Base-by-base conservation (phyloP, 2,113 vertebrate species). In the Upupa epops region DNA sequence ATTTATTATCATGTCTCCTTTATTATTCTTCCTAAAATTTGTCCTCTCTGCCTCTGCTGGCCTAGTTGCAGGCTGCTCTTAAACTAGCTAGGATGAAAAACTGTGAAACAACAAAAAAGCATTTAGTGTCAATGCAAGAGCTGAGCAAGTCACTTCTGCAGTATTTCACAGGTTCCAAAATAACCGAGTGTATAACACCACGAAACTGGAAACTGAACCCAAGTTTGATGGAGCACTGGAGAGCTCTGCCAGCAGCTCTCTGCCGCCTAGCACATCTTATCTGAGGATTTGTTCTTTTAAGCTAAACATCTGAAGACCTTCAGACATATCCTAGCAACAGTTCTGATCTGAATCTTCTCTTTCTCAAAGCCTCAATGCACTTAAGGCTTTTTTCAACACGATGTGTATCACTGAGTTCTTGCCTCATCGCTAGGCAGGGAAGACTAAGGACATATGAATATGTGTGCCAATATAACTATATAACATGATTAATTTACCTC, bases 401-500 rank as follows among this genome's bases (percentile, higher is more conserved):
- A 10, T 77, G 8, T 19, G 11, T 52, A 55, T 63, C 76, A 9
- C 31, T 59, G 76, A 19, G 84, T 69, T 78, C 28, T 84, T 58
- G 8, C 51, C 46, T 51, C 22, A 61, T 45, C 74, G 36, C 28
- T 69, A 89, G 21, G 32, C 11, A 75, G 26, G 8, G 25, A 86
- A 86, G 19, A 74, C 59, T 71, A 81, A 81, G n/a, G 21, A 48
- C 5, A 54, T 6, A 17, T n/a, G 6, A 19, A 18, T 63, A 37
- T 29, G 12, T 63, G 26, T 40, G 6, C 40, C 17, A 31, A 29
- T n/a, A 15, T 14, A 46, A 14, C 45, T 31, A 71, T 24, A 32
- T 9, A 37, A 40, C 4, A 51, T 11, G 6, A 61, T 26, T 59
- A 34, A 79, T 97, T 97, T 98, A 99, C 99, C 96, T 99, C 99